These are phyloP conservation scores for Andrena camellia DNA, from an alignment of 2,888 invertebrate species.

Conservation along the genomic window DNA sequence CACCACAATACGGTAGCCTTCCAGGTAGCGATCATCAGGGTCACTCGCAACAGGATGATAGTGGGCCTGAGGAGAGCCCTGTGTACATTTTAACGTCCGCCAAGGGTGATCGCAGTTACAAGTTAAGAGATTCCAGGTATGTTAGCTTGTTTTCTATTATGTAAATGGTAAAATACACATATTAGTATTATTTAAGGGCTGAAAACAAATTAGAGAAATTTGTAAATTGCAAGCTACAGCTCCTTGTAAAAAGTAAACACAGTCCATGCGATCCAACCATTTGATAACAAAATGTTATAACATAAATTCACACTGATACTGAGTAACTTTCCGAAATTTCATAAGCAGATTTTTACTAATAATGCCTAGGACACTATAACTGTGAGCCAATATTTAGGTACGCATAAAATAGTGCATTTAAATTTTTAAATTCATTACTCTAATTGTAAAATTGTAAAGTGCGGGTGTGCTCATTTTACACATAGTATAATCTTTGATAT, in stretches of 20 bases:
- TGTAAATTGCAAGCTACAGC: background rate
- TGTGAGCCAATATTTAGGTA: too few relatives aligned
- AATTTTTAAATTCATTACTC: background rate
- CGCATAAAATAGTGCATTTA: background rate
- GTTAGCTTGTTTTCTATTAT: background rate
- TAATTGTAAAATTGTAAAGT: background rate
- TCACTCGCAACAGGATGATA: conserved; percentile 83
- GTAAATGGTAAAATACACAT: background rate
- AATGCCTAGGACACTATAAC: background rate
- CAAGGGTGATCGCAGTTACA: conserved; percentile 86
- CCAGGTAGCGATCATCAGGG: conserved; percentile 81
- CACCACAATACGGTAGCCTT: conserved; percentile 77
- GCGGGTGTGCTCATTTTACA: background rate
- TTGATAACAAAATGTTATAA: background rate
- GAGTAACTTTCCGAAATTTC: background rate
- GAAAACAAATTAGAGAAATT: conserved; percentile 7
- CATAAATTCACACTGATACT: background rate
- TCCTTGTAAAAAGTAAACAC: background rate
- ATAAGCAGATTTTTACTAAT: background rate
- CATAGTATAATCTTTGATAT: conserved; percentile 2
- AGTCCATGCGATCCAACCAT: background rate
- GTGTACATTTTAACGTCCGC: conserved; percentile 83
- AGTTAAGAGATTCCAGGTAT: conserved; percentile 91
- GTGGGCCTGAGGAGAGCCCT: conserved; percentile 83
- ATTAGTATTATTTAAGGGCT: background rate